Base-by-base conservation (phyloP, 2,888 invertebrate species). In the Nomada flava region DNA sequence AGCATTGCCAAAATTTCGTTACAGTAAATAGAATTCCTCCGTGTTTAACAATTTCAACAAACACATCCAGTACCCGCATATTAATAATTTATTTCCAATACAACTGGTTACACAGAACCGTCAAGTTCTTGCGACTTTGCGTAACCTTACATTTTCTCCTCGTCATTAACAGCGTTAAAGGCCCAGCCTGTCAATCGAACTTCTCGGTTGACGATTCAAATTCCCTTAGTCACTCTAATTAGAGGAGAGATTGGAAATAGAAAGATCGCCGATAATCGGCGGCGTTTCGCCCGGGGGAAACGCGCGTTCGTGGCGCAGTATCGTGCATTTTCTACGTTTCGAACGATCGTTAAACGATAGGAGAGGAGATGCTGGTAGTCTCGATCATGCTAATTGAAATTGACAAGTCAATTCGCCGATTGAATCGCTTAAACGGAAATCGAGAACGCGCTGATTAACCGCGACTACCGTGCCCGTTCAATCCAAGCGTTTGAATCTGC, bases 381-480 rank as follows among this genome's bases (percentile, higher is more conserved):
- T 29, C 5, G 68, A 55, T 59, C 23, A 60, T 36, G 52, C 52
- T 79, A 79, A 79, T 79, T 78, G 64, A 60, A 79, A 70, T 77
- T 26, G 70, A 78, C 78, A n/a, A 63, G 79, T 70, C 79, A 69
- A 65, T 79, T 70, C 79, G 20, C 63, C n/a, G 55, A 13, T 64
- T 64, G 78, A 77, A 69, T 59, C 68, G 57, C 59, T 79, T 44
- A 36, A 63, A 69, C 69, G 65, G 75, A 29, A 76, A 78, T 67
- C 59, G 64, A n/a, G 77, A 76, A 68, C 68, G 55, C n/a, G n/a
- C 18, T 69, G 77, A 79, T 64, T 15, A 63, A 69, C 69, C 29
- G 59, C 44, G 7, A 57, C 77, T 64, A 29, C 63, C 26, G 53
- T 44, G 5, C 47, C 15, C 15, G 47, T 47, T 15, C 47, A 10